Base-by-base conservation (phyloP, 1,140 invertebrate genomes). In the Prorops nasuta region DNA sequence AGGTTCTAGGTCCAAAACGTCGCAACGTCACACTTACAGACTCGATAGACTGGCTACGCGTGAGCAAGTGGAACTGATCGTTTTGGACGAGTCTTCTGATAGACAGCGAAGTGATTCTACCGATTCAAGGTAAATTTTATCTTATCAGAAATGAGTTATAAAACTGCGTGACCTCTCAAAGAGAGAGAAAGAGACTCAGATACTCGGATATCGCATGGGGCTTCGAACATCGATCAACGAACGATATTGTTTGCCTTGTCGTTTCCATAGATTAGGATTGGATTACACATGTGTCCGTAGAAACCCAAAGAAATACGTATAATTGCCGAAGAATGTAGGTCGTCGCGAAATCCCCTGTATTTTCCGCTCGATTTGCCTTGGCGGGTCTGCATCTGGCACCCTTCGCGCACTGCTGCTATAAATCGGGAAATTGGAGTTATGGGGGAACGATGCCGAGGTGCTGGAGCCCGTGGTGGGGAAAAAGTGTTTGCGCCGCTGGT, bases 291-390 rank as follows among this genome's bases (percentile, higher is more conserved):
- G 36, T 39, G 47, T 19, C 19, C 35, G 36, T 49, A 37, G 56
- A 58, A 60, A 59, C 49, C 49, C 56, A 40, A 52, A 32, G 40
- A 51, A 46, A 51, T 50, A 36, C 44, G 38, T 44, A 56, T 49
- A 60, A 60, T 60, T 59, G 42, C 15, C 50, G 20, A 18, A 22
- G 39, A 53, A 61, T 56, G 20, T 61, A 41, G 58, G 58, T 60
- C 58, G 38, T 34, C 22, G 17, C 22, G 36, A 16, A 50, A 34
- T 47, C 36, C 24, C 24, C 4, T 10, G 24, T 6, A 28, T 6
- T 28, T n/a, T n/a, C n/a, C n/a, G n/a, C n/a, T n/a, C n/a, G n/a
- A n/a, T n/a, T n/a, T n/a, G n/a, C n/a, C n/a, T n/a, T n/a, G n/a
- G n/a, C n/a, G n/a, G n/a, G n/a, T n/a, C n/a, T n/a, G n/a, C n/a